phyloP scores from a whole-genome alignment of 1,140 invertebrate species.

The Nasonia longicornis region DNA sequence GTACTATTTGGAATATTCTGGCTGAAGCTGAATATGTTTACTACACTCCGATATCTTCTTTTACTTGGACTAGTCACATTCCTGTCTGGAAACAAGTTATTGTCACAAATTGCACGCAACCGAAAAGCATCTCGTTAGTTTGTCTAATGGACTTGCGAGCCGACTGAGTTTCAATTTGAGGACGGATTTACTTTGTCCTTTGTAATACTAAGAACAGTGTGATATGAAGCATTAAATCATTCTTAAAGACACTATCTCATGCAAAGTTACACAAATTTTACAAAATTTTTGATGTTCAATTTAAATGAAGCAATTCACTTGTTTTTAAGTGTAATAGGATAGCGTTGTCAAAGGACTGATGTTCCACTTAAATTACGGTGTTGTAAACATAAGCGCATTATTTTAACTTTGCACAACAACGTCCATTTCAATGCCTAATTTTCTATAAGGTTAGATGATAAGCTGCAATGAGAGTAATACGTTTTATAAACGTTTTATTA shows the following conservation, averaged over 20 bases:
- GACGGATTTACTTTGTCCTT: conserved; percentile 13
- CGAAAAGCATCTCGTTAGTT: conserved; percentile 60
- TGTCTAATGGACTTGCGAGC: background rate
- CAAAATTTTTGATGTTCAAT: conserved; percentile 4
- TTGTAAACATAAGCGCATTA: background rate
- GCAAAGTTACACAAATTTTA: background rate
- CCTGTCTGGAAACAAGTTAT: conserved; percentile 90
- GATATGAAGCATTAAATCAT: conserved; percentile 21
- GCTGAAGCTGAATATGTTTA: conserved; percentile 95
- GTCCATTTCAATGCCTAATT: background rate
- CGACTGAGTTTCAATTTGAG: conserved; percentile 5
- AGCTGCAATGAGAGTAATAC: background rate
- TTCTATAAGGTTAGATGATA: conserved; percentile 13
- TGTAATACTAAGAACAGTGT: conserved; percentile 15
- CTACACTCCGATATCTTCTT: conserved; percentile 90
- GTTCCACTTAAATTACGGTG: background rate
- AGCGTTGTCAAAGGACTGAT: background rate
- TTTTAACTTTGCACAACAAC: conserved; percentile 6
- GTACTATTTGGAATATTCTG: conserved; percentile 91
- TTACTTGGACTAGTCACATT: conserved; percentile 88
- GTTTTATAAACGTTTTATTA: conserved; percentile 37
- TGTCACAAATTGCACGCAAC: conserved; percentile 78
- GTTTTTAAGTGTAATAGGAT: background rate
- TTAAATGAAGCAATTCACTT: background rate
- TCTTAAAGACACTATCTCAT: background rate